Conservation (phyloP, 1,140 invertebrate species). For the Aethina tumida region DNA sequence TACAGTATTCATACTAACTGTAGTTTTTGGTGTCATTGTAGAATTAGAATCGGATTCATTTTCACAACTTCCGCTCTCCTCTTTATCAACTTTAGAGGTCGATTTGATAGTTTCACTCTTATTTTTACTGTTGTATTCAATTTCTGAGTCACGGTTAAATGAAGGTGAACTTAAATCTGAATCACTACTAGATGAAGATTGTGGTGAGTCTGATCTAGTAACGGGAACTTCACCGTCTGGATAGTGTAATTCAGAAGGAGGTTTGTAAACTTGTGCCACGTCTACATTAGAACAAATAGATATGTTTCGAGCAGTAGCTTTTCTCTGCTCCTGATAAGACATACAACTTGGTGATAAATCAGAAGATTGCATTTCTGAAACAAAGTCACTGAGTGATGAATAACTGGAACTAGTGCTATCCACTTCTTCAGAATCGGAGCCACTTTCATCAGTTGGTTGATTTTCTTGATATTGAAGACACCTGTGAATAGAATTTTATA, state of each 20-base stretch:
- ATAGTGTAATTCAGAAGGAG: slow-evolving; percentile 53
- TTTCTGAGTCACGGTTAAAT: slow-evolving; percentile 55
- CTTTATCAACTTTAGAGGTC: slow-evolving; percentile 42
- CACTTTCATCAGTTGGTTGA: slow-evolving; percentile 87
- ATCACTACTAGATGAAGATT: slow-evolving; percentile 54
- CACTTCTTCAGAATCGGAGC: slow-evolving; percentile 86
- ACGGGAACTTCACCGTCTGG: slow-evolving; percentile 47
- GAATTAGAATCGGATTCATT: slow-evolving; percentile 65
- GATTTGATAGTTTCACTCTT: slow-evolving; percentile 26
- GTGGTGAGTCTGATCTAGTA: slow-evolving; percentile 47
- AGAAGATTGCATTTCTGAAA: slow-evolving; percentile 84
- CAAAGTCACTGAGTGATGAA: slow-evolving; percentile 90
- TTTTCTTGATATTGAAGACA: slow-evolving; percentile 57
- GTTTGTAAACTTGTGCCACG: slow-evolving; percentile 46
- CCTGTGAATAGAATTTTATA: slow-evolving; percentile 6
- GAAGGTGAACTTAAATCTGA: slow-evolving; percentile 60
- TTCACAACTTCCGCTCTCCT: slow-evolving; percentile 54
- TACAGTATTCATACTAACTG: slow-evolving; percentile 47
- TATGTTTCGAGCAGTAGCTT: slow-evolving; percentile 43
- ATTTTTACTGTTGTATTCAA: slow-evolving; percentile 43
- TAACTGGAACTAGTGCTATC: slow-evolving; percentile 93
- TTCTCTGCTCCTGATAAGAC: slow-evolving; percentile 31
- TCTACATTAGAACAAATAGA: slow-evolving; percentile 62
- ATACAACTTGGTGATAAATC: slow-evolving; percentile 66
- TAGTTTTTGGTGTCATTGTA: slow-evolving; percentile 58